Percentiles rank a stretch among this genome's conserved stretches.
These are phyloP conservation scores for Scomber colias DNA, from an alignment of 2,113 vertebrate species.

Conservation along the genomic window DNA sequence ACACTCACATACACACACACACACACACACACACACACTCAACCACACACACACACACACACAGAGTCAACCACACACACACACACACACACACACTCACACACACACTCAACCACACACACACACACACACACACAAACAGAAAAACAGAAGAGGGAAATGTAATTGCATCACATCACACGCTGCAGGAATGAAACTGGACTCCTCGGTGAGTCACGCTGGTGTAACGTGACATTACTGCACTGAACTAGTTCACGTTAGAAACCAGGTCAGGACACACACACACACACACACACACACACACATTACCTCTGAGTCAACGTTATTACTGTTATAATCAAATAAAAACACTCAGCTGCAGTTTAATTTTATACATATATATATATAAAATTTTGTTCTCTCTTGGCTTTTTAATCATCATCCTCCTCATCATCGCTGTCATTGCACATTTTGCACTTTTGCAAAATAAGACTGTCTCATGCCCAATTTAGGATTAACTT, in stretches of 20 bases:
- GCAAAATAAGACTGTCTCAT: too few relatives aligned
- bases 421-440: not conserved
- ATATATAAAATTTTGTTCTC: too few relatives aligned
- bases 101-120: not conserved
- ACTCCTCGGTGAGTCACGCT: slow-evolving; percentile 16
- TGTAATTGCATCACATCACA: slow-evolving; percentile 20
- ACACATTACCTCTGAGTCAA: not conserved
- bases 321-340: not conserved
- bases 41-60: too few relatives aligned
- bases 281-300: too few relatives aligned
- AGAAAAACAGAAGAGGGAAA: slow-evolving; percentile 4
- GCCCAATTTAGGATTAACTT: too few relatives aligned
- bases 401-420: not conserved
- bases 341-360: too few relatives aligned
- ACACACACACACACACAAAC: not conserved
- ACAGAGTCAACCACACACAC: too few relatives aligned
- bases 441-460: not conserved
- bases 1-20: too few relatives aligned
- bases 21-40: not conserved
- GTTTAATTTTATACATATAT: too few relatives aligned
- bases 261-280: not conserved
- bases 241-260: not conserved
- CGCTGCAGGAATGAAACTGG: slow-evolving; percentile 35
- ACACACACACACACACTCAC: too few relatives aligned
- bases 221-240: slow-evolving; percentile 22